Conservation (phyloP, 1,140 invertebrate genomes). For the Rhagoletis pomonella region DNA sequence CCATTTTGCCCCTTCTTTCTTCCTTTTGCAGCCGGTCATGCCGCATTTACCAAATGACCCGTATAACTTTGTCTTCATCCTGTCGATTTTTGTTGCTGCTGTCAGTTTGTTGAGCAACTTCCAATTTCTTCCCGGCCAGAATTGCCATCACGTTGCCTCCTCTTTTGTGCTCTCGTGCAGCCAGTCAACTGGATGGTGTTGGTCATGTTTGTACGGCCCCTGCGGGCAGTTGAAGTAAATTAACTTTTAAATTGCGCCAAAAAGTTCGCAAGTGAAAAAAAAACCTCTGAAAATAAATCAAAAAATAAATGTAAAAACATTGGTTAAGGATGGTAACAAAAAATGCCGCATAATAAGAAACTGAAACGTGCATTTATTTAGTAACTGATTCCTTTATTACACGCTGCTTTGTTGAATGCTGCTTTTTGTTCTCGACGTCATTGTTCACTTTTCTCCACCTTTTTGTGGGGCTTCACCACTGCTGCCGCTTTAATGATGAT, state of each 20-base stretch:
- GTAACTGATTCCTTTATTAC: constrained; percentile 33
- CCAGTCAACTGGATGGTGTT: constrained; percentile 29
- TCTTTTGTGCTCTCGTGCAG: neutral
- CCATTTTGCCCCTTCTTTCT: neutral
- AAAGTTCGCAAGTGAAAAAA: constrained; percentile 26
- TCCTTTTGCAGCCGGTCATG: constrained; percentile 16
- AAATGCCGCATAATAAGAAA: constrained; percentile 49
- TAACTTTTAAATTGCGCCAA: constrained; percentile 52
- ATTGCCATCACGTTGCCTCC: neutral
- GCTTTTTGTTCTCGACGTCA: neutral
- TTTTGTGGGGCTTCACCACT: neutral
- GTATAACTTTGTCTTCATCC: constrained; percentile 42
- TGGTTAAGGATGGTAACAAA: neutral
- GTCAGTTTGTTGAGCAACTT: neutral
- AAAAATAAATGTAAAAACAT: neutral
- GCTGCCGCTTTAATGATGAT: constrained; percentile 3
- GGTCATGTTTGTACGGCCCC: constrained; percentile 28
- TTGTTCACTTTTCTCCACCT: neutral
- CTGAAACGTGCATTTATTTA: constrained; percentile 50
- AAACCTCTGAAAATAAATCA: constrained; percentile 15
- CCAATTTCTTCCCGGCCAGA: constrained; percentile 19
- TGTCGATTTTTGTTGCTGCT: constrained; percentile 48
- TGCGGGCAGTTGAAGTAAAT: constrained; percentile 33
- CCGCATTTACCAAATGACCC: constrained; percentile 45
- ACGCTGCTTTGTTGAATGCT: neutral